These are phyloP conservation scores for Melanotaenia duboulayi DNA, from an alignment of 2,113 vertebrate genomes.

Conservation along the genomic window DNA sequence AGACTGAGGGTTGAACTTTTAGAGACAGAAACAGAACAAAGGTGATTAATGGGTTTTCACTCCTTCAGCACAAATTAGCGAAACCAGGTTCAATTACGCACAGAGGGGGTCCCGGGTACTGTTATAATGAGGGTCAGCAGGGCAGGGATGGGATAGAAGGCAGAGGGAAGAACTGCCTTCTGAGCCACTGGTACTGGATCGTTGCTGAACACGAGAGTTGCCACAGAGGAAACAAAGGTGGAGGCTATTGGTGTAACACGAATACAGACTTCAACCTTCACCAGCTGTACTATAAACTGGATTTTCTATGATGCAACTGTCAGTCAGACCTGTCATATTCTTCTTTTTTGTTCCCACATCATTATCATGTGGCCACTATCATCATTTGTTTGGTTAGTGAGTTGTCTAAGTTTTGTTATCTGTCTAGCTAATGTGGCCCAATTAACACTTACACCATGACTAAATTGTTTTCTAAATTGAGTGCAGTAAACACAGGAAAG, in stretches of 20 bases:
- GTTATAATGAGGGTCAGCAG: slow-evolving; percentile 60
- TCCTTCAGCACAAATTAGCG: slow-evolving; percentile 50
- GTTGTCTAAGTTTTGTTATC: slow-evolving; percentile 8
- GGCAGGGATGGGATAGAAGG: slow-evolving; percentile 28
- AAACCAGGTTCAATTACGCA: slow-evolving; percentile 40
- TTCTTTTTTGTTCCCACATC: slow-evolving; percentile 12
- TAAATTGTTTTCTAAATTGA: neutral
- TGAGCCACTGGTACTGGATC: slow-evolving; percentile 17
- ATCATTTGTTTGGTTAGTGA: slow-evolving; percentile 42
- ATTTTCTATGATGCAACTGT: slow-evolving; percentile 21
- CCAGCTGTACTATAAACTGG: slow-evolving; percentile 4
- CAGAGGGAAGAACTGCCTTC: neutral
- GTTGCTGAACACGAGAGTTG: slow-evolving; percentile 18
- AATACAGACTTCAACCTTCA: slow-evolving; percentile 16
- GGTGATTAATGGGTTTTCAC: slow-evolving; percentile 52
- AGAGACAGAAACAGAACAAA: slow-evolving; percentile 36
- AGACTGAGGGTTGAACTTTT: slow-evolving; percentile 30
- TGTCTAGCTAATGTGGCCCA: neutral
- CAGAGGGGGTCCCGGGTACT: slow-evolving; percentile 32
- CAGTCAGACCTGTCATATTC: slow-evolving; percentile 26
- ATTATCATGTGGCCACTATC: neutral
- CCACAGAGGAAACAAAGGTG: neutral
- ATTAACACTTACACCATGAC: neutral
- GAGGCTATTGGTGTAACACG: neutral
- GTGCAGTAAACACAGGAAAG: slow-evolving; percentile 7